These are phyloP conservation scores for Ormia ochracea DNA, from an alignment of 2,888 invertebrate species.

Conservation along the genomic window DNA sequence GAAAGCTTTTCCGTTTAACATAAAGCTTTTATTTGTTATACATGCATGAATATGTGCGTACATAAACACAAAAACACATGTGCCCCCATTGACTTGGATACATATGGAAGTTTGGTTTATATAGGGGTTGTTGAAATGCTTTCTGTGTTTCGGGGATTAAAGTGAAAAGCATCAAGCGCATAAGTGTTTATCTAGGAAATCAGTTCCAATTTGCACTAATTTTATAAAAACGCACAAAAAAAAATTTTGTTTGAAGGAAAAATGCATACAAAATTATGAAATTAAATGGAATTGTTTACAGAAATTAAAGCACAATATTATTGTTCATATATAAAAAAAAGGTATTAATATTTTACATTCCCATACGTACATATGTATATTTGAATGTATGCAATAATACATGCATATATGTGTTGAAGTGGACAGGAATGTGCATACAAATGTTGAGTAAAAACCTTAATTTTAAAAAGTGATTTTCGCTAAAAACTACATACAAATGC, in stretches of 20 bases:
- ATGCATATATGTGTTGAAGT: too few species aligned
- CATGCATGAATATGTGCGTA: too few species aligned
- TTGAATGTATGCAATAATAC: too few species aligned
- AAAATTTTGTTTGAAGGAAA: not conserved
- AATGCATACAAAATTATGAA: not conserved
- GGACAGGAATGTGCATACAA: too few species aligned
- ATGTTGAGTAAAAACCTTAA: too few species aligned
- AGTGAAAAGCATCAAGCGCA: constrained; percentile 47
- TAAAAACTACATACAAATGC: too few species aligned
- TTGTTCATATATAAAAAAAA: constrained; percentile 16
- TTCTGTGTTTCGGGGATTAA: constrained; percentile 34
- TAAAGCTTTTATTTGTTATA: too few species aligned
- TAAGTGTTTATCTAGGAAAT: constrained; percentile 42
- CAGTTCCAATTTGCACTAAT: constrained; percentile 53
- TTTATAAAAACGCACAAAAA: constrained; percentile 43
- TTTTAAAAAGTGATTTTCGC: too few species aligned
- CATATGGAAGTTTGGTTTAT: too few species aligned
- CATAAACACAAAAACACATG: not conserved
- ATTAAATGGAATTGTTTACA: constrained; percentile 49
- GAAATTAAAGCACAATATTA: constrained; percentile 47
- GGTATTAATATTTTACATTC: constrained; percentile 4
- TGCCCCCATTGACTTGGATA: not conserved
- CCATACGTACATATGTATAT: not conserved
- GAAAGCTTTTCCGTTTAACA: too few species aligned
- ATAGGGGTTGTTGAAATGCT: constrained; percentile 53